Conservation (phyloP, 2,113 vertebrate genomes). For the Psittacula cyanocephala region DNA sequence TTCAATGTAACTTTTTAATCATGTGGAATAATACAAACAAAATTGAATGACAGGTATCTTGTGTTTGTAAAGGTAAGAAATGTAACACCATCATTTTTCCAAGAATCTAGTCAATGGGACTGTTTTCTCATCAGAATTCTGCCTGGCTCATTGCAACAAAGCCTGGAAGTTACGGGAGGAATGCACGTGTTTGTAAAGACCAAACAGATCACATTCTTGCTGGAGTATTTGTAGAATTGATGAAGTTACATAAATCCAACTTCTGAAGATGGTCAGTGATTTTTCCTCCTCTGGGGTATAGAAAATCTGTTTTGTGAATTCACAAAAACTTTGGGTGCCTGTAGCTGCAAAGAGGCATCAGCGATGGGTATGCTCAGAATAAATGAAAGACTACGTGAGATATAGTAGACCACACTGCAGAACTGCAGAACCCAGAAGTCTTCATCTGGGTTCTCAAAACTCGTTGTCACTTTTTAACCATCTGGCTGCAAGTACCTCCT, state of each 20-base stretch:
- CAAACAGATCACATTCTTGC: background rate
- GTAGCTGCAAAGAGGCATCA: background rate
- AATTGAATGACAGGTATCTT: background rate
- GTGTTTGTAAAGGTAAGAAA: background rate
- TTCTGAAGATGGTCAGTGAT: background rate
- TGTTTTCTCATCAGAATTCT: background rate
- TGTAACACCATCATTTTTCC: background rate
- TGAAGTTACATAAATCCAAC: background rate
- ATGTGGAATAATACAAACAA: background rate
- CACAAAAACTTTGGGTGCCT: background rate
- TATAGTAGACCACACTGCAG: no score
- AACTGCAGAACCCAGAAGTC: rapidly evolving
- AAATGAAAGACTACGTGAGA: background rate
- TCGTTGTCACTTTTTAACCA: background rate
- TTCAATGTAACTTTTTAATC: background rate
- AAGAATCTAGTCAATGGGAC: background rate
- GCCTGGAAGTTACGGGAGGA: background rate
- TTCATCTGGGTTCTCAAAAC: background rate
- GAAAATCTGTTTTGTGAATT: background rate
- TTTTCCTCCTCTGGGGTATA: background rate
- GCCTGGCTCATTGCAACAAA: background rate
- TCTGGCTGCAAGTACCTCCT: background rate
- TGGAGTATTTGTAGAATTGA: background rate
- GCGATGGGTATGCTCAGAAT: background rate
- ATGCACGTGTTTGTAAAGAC: background rate